Evolutionary conservation across 2,888 invertebrate species (phyloP), one percentile per base, ranked within the genome.

Genomic region (Xylocampa areola): DNA sequence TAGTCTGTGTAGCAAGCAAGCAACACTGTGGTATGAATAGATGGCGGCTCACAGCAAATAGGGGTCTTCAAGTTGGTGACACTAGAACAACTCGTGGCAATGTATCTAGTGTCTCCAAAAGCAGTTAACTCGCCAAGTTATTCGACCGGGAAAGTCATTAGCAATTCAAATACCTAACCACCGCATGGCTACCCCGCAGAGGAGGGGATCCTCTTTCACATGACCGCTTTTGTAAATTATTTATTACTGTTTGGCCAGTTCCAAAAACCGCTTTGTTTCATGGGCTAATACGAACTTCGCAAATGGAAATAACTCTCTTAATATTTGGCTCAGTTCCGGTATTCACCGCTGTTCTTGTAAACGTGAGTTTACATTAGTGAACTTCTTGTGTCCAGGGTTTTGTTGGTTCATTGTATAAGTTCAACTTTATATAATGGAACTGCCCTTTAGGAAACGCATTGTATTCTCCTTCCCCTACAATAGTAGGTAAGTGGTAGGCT

Each of bases 211-310:
- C 87, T 86, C 88, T 89, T 88, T 87, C 89, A 89, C 90, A 89
- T 89, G 89, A 87, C 86, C 85, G 90, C 90, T 81, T 90, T 89
- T 89, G 88, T 90, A 89, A 90, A 89, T 91, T 91, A 91, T 90
- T 91, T 91, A 91, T 91, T 89, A 86, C 87, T 88, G 86, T 91
- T 91, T 86, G 85, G 85, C 85, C 86, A 84, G 87, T 86, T 86
- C 81, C 84, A 81, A 85, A 85, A 82, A 82, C 77, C 80, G 80
- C 86, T 86, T 89, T 88, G 89, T 90, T 88, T 88, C 81, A 77
- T 77, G 76, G 81, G 78, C 77, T 83, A 81, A 82, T 81, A 79
- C 77, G 67, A 80, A 78, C 67, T 78, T 80, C 71, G 65, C 71
- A 82, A 83, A 87, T 86, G 80, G 76, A 81, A 80, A 84, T 81